Evolutionary conservation across 2,888 invertebrate genomes (phyloP), one percentile per base, ranked within the genome.

Genomic region (Ormyrus rosae): DNA sequence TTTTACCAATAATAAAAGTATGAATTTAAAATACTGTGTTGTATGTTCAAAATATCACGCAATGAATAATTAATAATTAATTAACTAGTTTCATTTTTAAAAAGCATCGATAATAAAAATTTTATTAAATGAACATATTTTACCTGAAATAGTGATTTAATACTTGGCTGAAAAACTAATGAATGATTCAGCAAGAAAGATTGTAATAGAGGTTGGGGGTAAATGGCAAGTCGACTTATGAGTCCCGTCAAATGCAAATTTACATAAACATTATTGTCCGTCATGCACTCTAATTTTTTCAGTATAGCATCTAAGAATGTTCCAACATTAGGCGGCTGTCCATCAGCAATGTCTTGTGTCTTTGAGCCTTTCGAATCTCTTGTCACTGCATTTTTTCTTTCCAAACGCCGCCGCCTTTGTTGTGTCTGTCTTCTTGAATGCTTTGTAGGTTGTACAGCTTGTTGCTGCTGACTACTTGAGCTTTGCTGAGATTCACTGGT

Each of bases 141-240:
- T 89, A 97, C 98, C 94, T 98, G 98, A 91, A 96, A 96, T 83
- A 98, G 93, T 5, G 97, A 97, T 89, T 96, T 96, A 88, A 98
- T 96, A 88, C 96, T 96, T 1, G 98, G 97, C 89, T 97, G 97
- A 88, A 97, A 94, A 84, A 96, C 95, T 85, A 95, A 94, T 90
- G 95, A 95, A 81, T 96, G 95, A 87, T 97, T 96, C 82, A 99
- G 93, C 65, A 99, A 92, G 89, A 98, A 94, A 4, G 98, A 96
- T 83, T 96, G 94, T 72, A 99, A 92, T 75, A 99, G 91, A 6
- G 98, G 97, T 85, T 98, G 96, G 0, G 98, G 97, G 91, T 97
- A 96, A 80, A 96, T 94, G 6, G 97, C 96, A 84, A 99, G 92
- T 84, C 96, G 94, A 53, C 97, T 95, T 67, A 99, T 93, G 50